Evolutionary conservation across 2,888 invertebrate genomes (phyloP), one percentile per base, ranked within the genome.

Genomic region (Orthonychiurus folsomi): DNA sequence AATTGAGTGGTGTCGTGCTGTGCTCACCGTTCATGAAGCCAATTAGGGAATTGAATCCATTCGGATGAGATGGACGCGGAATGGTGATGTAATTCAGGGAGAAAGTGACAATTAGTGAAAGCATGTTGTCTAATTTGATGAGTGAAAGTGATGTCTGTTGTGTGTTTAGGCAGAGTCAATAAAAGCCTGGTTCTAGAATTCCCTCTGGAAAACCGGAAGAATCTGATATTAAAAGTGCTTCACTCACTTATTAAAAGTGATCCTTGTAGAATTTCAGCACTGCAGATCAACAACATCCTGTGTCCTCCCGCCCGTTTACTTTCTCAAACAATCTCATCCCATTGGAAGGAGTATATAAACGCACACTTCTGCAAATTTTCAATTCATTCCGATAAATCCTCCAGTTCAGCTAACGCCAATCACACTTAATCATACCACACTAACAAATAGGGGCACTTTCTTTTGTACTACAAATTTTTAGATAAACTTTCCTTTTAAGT

Each of bases 181-280:
- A 37, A 37, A 15, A 37, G 37, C 5, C 5, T 9, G 15, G 37
- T 37, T 15, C 5, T 5, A 15, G 37, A 37, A 37, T 37, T 15
- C 37, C 37, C 37, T 9, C 9, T 5, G 15, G 37, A 15, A 37
- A 37, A 37, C 37, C 37, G 15, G 9, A 37, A 37, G 37, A 37
- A 37, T 37, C 37, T 37, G 37, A 37, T 37, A 37, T 37, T 37
- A 37, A 37, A 37, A 37, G 37, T 37, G 37, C 37, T 37, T 37
- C 37, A 37, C n/a, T n/a, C n/a, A n/a, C 37, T 37, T 37, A 37
- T 37, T 37, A 37, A 37, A 37, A 37, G 37, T 37, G 37, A 37
- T 37, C 37, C 37, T 37, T 37, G 15, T 37, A 37, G 5, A 15
- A 37, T 37, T 37, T 37, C 9, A 37, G 15, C 37, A 15, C 37